A percentile compares a stretch with the other conserved stretches of the same genome.
These are phyloP conservation scores for Punctoribates punctum DNA, from an alignment of 2,888 invertebrate species.

Conservation along the genomic window DNA sequence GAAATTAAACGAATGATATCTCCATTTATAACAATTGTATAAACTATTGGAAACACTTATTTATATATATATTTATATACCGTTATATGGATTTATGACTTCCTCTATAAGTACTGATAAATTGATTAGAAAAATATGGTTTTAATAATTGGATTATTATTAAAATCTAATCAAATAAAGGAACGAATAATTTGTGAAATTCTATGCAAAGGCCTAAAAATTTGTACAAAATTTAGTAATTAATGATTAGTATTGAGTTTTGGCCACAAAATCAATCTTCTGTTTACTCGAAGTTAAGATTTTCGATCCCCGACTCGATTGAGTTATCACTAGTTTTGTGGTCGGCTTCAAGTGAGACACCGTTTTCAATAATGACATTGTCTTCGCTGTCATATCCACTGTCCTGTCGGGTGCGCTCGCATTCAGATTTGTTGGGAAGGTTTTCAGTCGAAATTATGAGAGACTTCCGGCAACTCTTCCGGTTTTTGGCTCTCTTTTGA, in stretches of 20 bases:
- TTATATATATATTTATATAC: too few relatives aligned
- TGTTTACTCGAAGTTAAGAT: not conserved
- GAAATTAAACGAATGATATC: not conserved
- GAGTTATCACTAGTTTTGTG: not conserved
- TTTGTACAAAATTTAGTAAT: not conserved
- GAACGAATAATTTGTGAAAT: too few relatives aligned
- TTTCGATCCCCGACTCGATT: conserved; percentile 25
- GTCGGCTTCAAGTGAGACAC: not conserved
- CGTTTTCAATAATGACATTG: not conserved
- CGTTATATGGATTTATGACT: too few relatives aligned
- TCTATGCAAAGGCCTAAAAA: not conserved
- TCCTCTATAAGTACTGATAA: too few relatives aligned
- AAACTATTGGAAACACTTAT: not conserved
- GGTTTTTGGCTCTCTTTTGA: conserved; percentile 35
- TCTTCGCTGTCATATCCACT: conserved; percentile 39
- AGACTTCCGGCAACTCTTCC: not conserved
- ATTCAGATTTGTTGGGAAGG: not conserved
- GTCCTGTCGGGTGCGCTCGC: conserved; percentile 35
- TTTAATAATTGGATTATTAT: too few relatives aligned
- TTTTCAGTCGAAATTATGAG: not conserved
- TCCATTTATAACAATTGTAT: conserved; percentile 1
- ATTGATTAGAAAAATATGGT: too few relatives aligned
- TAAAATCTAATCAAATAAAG: too few relatives aligned
- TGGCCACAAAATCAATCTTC: too few relatives aligned
- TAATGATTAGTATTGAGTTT: too few relatives aligned